Evolutionary conservation across 2,888 invertebrate genomes (phyloP), one percentile per base, ranked within the genome.

Genomic region (Drosophila basisetae): DNA sequence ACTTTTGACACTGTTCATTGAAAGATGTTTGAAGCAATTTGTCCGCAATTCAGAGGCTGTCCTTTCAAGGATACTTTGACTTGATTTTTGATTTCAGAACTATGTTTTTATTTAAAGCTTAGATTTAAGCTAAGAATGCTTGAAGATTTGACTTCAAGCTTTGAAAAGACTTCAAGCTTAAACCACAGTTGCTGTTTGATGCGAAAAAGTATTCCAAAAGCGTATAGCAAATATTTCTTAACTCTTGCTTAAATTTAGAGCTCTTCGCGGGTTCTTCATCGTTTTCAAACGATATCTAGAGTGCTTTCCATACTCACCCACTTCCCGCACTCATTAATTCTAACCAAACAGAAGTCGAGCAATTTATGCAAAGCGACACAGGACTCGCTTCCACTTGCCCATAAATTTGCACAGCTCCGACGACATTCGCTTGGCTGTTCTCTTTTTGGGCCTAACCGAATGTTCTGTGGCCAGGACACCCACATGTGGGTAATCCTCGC

Each of bases 341-440:
- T 76, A 76, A 68, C 79, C 84, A 87, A 84, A 84, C 85, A 84
- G 76, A 87, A 84, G 70, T 83, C 78, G 68, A 83, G 81, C 83
- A 84, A 87, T 84, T 84, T 84, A 84, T 84, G 84, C 88, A 87
- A 84, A 84, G 85, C 88, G 88, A 68, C 80, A 82, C 80, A 78
- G 82, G 82, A 69, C 53, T 72, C 70, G 69, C 70, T 43, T 68
- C 76, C 78, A 66, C 65, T 78, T 76, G 76, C 43, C 78, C 67
- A 65, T 76, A 68, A 68, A 68, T 62, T 69, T 68, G 68, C 43
- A 18, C 50, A 75, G 69, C 63, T 80, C 81, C 74, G 82, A 71
- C 80, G 79, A 83, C 75, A 64, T 56, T 70, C 60, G 59, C 67
- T 59, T 61, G 43, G 52, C 52, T 65, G 52, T 47, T 55, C 54